Evolutionary conservation across 2,888 invertebrate genomes (phyloP).

Genomic region (Hyppa rectilinea): DNA sequence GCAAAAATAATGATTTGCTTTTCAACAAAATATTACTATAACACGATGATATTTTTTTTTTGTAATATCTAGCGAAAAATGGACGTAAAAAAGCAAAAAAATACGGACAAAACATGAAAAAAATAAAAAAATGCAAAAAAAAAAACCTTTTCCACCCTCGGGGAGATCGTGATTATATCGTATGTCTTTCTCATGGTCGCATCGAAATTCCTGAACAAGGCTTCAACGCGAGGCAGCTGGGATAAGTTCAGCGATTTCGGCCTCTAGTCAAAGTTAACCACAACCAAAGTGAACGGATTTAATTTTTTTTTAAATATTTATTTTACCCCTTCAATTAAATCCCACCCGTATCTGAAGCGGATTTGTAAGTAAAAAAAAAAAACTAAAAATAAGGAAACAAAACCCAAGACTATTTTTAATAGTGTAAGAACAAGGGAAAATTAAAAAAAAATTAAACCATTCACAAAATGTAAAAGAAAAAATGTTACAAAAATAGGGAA

Average conservation of each 20-base stretch:
- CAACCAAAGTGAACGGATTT: conserved; percentile 67
- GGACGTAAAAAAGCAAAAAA: conserved; percentile 40
- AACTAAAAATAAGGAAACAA: background rate
- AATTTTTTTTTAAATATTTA: conserved; percentile 34
- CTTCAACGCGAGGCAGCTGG: conserved; percentile 87
- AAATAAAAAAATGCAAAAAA: conserved; percentile 65
- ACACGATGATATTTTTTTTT: background rate
- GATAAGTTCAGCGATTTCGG: conserved; percentile 89
- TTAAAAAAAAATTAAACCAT: conserved; percentile 52
- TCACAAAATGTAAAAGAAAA: conserved; percentile 46
- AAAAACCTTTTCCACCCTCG: conserved; percentile 85
- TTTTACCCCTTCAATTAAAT: conserved; percentile 22
- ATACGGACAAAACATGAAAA: conserved; percentile 30
- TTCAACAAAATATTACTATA: background rate
- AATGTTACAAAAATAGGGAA: conserved; percentile 32
- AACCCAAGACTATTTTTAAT: conserved; percentile 24
- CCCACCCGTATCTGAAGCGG: background rate
- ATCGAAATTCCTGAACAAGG: conserved; percentile 86
- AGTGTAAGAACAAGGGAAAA: conserved; percentile 41
- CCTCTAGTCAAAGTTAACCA: conserved; percentile 81
- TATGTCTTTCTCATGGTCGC: conserved; percentile 83
- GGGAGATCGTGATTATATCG: conserved; percentile 86
- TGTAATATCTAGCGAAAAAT: background rate
- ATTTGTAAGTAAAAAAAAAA: background rate
- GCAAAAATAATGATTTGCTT: conserved; percentile 22